These are phyloP conservation scores for Chirona hameri DNA, from an alignment of 2,888 invertebrate species.

Conservation along the genomic window DNA sequence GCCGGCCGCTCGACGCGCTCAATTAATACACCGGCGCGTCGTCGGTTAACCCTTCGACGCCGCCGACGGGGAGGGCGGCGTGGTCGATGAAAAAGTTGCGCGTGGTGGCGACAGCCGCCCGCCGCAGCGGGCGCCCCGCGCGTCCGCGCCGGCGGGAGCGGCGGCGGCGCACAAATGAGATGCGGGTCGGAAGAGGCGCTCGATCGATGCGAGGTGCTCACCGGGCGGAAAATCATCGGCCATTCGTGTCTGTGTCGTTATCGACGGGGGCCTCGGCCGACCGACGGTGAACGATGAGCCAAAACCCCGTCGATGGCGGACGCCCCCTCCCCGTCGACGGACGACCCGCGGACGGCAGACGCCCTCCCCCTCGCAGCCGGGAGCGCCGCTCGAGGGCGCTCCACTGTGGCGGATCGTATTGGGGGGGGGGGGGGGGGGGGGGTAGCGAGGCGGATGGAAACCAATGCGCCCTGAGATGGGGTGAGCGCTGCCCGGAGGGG, in stretches of 20 bases:
- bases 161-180: slow-evolving; percentile 37
- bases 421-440: slow-evolving; percentile 3
- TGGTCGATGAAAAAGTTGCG: background rate
- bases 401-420: too few relatives aligned
- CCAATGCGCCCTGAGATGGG: slow-evolving; percentile 3
- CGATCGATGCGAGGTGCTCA: slow-evolving; percentile 39
- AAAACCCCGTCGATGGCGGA: too few relatives aligned
- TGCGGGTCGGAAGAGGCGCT: slow-evolving; percentile 38
- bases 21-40: background rate
- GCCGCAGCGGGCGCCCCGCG: background rate
- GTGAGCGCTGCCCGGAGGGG: background rate
- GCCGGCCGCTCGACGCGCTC: background rate
- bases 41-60: background rate
- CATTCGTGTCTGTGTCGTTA: background rate
- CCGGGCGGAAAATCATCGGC: slow-evolving; percentile 28
- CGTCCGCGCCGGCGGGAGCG: slow-evolving; percentile 33
- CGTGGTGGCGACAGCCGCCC: background rate
- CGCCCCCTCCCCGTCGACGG: background rate
- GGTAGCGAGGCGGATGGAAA: slow-evolving; percentile 25
- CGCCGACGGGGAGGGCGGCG: background rate
- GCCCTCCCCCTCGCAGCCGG: background rate
- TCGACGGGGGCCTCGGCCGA: background rate
- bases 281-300: background rate
- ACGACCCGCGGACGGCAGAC: background rate
- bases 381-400: background rate